Percentiles rank a stretch among this genome's conserved stretches.
These are phyloP conservation scores for Protonibea diacanthus DNA, from an alignment of 2,797 vertebrate genomes.

Conservation along the genomic window DNA sequence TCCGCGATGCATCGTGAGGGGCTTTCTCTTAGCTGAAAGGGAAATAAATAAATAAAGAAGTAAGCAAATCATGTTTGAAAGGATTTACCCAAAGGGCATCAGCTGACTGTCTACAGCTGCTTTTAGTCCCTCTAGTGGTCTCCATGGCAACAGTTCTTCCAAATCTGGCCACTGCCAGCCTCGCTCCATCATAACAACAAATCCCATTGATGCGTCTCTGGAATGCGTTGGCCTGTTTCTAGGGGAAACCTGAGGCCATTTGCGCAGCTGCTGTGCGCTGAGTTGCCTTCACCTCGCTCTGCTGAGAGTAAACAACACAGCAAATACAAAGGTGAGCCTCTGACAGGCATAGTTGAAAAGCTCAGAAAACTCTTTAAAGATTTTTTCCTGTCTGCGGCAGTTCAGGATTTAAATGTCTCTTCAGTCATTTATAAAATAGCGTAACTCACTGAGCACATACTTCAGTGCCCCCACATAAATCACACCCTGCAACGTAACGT, in stretches of 20 bases:
- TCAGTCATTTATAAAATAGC: constrained; percentile 38
- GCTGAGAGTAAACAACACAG: constrained; percentile 44
- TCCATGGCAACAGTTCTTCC: constrained; percentile 81
- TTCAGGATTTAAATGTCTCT: constrained; percentile 19
- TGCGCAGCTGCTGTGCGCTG: constrained; percentile 68
- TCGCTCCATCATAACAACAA: constrained; percentile 80
- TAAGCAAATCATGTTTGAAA: constrained; percentile 76
- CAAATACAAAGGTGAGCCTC: constrained; percentile 44
- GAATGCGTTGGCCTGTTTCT: constrained; percentile 77
- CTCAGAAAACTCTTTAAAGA: constrained; percentile 40
- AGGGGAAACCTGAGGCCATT: constrained; percentile 73
- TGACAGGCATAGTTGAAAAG: constrained; percentile 30
- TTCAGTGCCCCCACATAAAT: constrained; percentile 47
- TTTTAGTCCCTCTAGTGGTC: constrained; percentile 75
- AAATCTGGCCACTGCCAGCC: constrained; percentile 74
- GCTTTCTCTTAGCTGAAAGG: constrained; percentile 50
- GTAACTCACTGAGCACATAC: constrained; percentile 34
- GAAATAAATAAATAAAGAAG: constrained; percentile 73
- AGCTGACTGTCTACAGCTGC: constrained; percentile 85
- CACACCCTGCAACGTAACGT: constrained; percentile 32
- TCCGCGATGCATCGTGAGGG: constrained; percentile 38
- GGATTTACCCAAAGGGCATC: constrained; percentile 80
- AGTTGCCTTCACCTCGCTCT: constrained; percentile 50
- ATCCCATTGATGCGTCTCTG: constrained; percentile 81
- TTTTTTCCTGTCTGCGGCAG: constrained; percentile 11